Percentiles rank a stretch among this genome's conserved stretches.
Conservation (phyloP, 2,113 vertebrate genomes). For the Microcebus griseorufus region DNA sequence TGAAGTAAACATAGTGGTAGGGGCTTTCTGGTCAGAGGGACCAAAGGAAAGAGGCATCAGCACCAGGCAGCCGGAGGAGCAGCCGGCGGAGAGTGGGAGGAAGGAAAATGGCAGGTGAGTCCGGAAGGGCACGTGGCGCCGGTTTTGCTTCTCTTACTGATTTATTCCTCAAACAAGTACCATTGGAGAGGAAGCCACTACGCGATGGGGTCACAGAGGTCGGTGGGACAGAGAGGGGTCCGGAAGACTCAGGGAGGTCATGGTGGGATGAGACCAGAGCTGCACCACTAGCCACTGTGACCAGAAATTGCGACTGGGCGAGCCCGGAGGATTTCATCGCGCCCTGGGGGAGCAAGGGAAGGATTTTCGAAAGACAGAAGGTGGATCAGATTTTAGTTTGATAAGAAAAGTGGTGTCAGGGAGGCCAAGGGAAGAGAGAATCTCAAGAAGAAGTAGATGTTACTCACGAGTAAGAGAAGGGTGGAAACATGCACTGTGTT, state of each 20-base stretch:
- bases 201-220: not conserved
- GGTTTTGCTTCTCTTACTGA: not conserved
- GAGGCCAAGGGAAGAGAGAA: not conserved
- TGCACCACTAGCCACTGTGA: fast-evolving
- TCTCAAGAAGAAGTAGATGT: not conserved
- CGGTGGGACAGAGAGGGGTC: fast-evolving
- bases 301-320: fast-evolving
- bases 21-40: not conserved
- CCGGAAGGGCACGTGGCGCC: not conserved
- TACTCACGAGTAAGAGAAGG: not conserved
- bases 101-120: not conserved
- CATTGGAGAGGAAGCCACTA: not conserved
- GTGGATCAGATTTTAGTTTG: not conserved
- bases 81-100: no score
- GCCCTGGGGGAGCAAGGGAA: not conserved
- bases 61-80: no score
- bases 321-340: not conserved
- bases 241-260: not conserved
- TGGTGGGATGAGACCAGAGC: no score
- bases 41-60: not conserved
- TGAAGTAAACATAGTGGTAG: not conserved
- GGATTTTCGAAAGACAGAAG: not conserved
- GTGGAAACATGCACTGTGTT: not conserved
- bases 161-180: not conserved
- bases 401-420: not conserved